A percentile compares a stretch with the other conserved stretches of the same genome.
Conservation (phyloP, 2,888 invertebrate genomes). For the Elmis aenea region DNA sequence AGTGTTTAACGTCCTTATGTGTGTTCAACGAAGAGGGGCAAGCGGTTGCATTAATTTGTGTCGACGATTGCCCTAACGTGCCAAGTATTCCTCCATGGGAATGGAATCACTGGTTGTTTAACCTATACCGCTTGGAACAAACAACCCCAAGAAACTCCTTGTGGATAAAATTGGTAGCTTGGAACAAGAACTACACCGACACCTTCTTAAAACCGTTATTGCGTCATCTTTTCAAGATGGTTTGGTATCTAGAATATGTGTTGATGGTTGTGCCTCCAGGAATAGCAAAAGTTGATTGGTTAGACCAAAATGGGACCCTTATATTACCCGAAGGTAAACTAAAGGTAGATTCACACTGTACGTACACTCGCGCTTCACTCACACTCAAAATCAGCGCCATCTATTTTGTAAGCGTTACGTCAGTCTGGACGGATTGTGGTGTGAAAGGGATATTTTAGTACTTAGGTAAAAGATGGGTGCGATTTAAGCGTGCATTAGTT, state of each 20-base stretch:
- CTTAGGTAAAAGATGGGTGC: no score
- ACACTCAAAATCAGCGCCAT: no score
- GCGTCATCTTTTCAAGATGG: constrained; percentile 51
- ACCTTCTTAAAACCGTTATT: constrained; percentile 43
- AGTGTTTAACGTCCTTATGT: constrained; percentile 25
- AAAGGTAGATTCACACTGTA: no score
- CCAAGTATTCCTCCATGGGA: constrained; percentile 52
- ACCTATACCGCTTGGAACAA: constrained; percentile 49
- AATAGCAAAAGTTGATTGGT: constrained; percentile 31
- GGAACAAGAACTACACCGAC: constrained; percentile 46
- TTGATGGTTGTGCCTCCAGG: constrained; percentile 51
- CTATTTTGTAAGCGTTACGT: no score
- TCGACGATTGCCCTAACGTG: constrained; percentile 52
- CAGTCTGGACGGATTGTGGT: no score
- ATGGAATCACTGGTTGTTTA: constrained; percentile 57
- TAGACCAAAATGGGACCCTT: constrained; percentile 35
- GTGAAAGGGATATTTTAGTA: no score
- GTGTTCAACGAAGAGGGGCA: constrained; percentile 34
- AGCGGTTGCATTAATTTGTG: constrained; percentile 38
- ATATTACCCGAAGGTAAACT: constrained; percentile 31
- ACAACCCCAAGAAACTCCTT: constrained; percentile 43
- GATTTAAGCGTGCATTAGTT: no score
- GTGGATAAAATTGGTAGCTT: constrained; percentile 58
- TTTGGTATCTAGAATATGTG: constrained; percentile 49
- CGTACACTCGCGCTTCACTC: no score